Percentiles rank a stretch among this genome's conserved stretches.
Conservation (phyloP, 1,140 invertebrate species). For the Papilio dardanus region DNA sequence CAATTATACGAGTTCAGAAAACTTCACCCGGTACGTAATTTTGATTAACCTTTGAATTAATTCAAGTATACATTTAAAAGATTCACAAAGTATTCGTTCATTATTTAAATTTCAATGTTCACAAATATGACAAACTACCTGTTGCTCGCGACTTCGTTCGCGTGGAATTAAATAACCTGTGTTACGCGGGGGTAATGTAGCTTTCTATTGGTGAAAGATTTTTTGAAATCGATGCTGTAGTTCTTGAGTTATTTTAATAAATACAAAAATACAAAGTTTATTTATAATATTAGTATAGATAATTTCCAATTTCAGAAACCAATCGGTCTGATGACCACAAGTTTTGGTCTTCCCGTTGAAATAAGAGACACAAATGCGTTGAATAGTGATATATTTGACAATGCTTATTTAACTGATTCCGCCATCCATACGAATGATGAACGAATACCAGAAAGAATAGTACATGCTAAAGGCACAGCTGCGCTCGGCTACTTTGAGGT, state of each 20-base stretch:
- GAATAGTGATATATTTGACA: slow-evolving; percentile 85
- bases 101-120: background rate
- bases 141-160: too few relatives aligned
- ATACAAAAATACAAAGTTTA: too few relatives aligned
- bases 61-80: too few relatives aligned
- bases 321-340: slow-evolving; percentile 84
- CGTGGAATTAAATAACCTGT: too few relatives aligned
- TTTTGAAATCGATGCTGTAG: too few relatives aligned
- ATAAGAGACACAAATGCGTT: slow-evolving; percentile 84
- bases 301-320: slow-evolving; percentile 60
- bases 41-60: background rate
- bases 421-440: slow-evolving; percentile 85
- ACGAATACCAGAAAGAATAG: slow-evolving; percentile 96
- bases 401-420: slow-evolving; percentile 92
- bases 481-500: slow-evolving; percentile 98
- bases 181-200: too few relatives aligned
- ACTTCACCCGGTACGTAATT: slow-evolving; percentile 40
- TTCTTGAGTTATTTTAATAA: too few relatives aligned
- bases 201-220: too few relatives aligned
- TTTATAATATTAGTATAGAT: too few relatives aligned
- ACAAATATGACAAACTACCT: too few relatives aligned
- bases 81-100: background rate
- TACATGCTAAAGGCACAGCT: slow-evolving; percentile 96
- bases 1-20: slow-evolving; percentile 43
- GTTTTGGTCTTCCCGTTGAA: slow-evolving; percentile 87